Evolutionary conservation across 1,140 invertebrate genomes (phyloP).

Genomic region (Bombus waltoni): DNA sequence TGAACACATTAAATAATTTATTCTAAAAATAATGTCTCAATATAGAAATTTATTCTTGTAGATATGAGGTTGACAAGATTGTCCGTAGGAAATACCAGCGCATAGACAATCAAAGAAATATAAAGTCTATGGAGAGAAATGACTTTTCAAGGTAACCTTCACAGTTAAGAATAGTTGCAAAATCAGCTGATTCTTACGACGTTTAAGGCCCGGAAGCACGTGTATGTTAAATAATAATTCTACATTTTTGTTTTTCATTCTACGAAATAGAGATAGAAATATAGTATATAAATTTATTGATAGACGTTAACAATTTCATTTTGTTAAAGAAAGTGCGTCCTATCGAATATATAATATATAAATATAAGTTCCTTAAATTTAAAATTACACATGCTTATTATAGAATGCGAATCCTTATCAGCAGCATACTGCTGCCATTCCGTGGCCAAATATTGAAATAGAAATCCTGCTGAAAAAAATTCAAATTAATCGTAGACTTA

Average conservation of each 20-base stretch:
- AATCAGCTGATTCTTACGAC: constrained; percentile 34
- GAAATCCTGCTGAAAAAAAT: neutral
- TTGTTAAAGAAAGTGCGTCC: too few species aligned
- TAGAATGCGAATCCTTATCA: neutral
- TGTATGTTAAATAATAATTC: constrained; percentile 1
- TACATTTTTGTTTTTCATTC: neutral
- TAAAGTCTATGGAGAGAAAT: too few species aligned
- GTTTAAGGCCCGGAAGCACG: neutral
- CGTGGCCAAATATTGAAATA: neutral
- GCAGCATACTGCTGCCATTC: neutral
- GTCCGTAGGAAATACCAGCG: neutral
- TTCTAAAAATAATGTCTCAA: neutral
- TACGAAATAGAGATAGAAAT: neutral
- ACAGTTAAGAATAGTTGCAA: constrained; percentile 3
- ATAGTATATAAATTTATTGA: neutral
- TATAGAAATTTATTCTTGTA: neutral
- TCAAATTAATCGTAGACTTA: neutral
- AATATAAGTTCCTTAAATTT: neutral
- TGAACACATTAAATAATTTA: neutral
- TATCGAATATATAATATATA: too few species aligned
- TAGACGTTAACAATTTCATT: too few species aligned
- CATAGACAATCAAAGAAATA: neutral
- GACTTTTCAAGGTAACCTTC: constrained; percentile 37
- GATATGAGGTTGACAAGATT: neutral
- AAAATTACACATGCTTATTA: neutral